Base-by-base conservation (phyloP, 2,888 invertebrate species). In the Eristalis pertinax region DNA sequence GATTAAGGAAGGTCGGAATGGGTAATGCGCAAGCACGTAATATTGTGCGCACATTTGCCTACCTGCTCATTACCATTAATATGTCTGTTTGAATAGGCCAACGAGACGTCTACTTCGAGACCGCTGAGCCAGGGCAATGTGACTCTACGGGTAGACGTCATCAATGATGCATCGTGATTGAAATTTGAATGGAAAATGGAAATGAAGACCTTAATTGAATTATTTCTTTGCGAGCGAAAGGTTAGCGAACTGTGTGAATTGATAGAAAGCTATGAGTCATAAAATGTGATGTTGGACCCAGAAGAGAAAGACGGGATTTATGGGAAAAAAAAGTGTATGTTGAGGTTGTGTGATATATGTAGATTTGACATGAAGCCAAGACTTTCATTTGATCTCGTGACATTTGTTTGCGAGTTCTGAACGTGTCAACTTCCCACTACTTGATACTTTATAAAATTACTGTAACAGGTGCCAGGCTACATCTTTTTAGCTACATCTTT, bases 101-200 rank as follows among this genome's bases (percentile, higher is more conserved):
- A 50, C 50, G 7, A 19, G 50, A 50, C 50, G 50, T 22, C 19
- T 50, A 50, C 50, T n/a, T 50, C 1, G 8, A n/a, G n/a, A 43
- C n/a, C 43, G 4, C 43, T 43, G 43, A 43, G 43, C 15, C 43
- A 7, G n/a, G n/a, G 19, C 19, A 19, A 50, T 50, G 50, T 50
- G 50, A 50, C 50, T 50, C 8, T 19, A 8, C 50, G 19, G 19
- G 63, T n/a, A 43, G 56, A 69, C 64, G 70, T 78, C 77, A 78
- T 70, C 77, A 58, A 41, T 26, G 64, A n/a, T 62, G 56, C 38
- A 7, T 15, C 5, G 11, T 70, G 29, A 70, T 79, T 79, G 56
- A 72, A 64, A 79, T 79, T 79, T 58, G 24, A 63, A 77, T 50
- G 50, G 56, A 69, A 78, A 78, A 70, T 62, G 70, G 35, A 69